Evolutionary conservation across 2,113 vertebrate species (phyloP).

Genomic region (Heterochromis multidens): DNA sequence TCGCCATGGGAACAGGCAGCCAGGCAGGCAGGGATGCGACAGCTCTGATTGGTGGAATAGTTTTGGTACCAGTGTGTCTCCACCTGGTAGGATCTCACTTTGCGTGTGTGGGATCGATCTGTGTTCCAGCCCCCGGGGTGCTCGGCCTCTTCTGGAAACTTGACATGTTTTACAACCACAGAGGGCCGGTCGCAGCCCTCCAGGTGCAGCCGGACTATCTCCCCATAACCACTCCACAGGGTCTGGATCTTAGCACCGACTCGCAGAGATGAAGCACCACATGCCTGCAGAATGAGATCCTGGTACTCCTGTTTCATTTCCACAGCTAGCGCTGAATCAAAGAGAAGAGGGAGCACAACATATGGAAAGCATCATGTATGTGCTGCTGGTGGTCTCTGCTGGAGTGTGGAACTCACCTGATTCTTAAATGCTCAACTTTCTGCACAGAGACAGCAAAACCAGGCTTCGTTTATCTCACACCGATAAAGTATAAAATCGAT

Average conservation of each 20-base stretch:
- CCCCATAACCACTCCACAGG: conserved; percentile 76
- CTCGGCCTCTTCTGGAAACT: conserved; percentile 58
- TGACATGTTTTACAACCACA: conserved; percentile 75
- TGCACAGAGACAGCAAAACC: neutral
- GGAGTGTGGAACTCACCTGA: neutral
- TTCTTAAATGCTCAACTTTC: neutral
- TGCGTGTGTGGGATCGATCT: conserved; percentile 70
- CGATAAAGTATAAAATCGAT: neutral
- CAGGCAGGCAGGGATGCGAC: conserved; percentile 68
- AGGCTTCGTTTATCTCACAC: neutral
- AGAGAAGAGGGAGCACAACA: accelerated
- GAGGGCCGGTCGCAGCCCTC: conserved; percentile 65
- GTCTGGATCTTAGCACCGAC: conserved; percentile 71
- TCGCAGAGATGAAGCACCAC: conserved; percentile 57
- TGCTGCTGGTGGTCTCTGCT: neutral
- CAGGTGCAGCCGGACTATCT: conserved; percentile 74
- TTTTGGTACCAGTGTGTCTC: conserved; percentile 78
- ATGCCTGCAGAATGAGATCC: conserved; percentile 68
- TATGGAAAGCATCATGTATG: neutral
- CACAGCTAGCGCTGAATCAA: neutral
- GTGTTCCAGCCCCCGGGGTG: conserved; percentile 67
- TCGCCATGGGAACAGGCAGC: conserved; percentile 67
- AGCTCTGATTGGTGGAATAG: conserved; percentile 62
- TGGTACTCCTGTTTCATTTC: conserved; percentile 71
- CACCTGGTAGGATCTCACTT: conserved; percentile 76